Evolutionary conservation across 2,888 invertebrate species (phyloP).

Genomic region (Coleophora flavipennella): DNA sequence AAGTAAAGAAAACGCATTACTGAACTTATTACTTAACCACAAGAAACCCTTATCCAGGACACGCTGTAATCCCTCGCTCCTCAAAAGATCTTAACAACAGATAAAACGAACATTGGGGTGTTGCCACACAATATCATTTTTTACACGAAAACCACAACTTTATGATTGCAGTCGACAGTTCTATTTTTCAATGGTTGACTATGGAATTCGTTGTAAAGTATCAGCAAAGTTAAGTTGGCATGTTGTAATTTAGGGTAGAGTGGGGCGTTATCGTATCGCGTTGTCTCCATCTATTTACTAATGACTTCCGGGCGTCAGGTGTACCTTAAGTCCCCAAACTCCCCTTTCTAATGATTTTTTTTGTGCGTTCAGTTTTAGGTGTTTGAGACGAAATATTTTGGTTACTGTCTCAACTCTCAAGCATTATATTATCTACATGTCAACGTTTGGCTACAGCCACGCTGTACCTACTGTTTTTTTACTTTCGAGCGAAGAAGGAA

Average conservation of each 20-base stretch:
- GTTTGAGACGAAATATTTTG: neutral
- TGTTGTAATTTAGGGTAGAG: too few species aligned
- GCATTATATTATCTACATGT: too few species aligned
- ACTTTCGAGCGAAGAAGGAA: too few species aligned
- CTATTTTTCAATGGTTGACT: too few species aligned
- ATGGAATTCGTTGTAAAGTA: neutral
- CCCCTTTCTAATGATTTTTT: conserved; percentile 45
- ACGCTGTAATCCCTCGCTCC: conserved; percentile 35
- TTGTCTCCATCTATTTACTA: conserved; percentile 68
- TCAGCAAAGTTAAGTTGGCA: neutral
- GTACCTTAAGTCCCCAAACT: conserved; percentile 40
- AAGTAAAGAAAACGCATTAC: too few species aligned
- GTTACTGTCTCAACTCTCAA: too few species aligned
- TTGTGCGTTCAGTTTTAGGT: conserved; percentile 10
- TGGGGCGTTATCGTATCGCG: too few species aligned
- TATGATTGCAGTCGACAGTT: neutral
- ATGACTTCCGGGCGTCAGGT: conserved; percentile 71
- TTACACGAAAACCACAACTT: conserved; percentile 26
- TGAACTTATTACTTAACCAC: too few species aligned
- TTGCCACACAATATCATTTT: conserved; percentile 56
- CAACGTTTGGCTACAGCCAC: too few species aligned
- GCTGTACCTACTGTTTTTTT: too few species aligned
- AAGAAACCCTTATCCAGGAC: too few species aligned
- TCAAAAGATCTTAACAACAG: conserved; percentile 56
- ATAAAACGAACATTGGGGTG: conserved; percentile 49